Evolutionary conservation across 2,888 invertebrate genomes (phyloP), one percentile per base, ranked within the genome.

Genomic region (Geophilus truncorum): DNA sequence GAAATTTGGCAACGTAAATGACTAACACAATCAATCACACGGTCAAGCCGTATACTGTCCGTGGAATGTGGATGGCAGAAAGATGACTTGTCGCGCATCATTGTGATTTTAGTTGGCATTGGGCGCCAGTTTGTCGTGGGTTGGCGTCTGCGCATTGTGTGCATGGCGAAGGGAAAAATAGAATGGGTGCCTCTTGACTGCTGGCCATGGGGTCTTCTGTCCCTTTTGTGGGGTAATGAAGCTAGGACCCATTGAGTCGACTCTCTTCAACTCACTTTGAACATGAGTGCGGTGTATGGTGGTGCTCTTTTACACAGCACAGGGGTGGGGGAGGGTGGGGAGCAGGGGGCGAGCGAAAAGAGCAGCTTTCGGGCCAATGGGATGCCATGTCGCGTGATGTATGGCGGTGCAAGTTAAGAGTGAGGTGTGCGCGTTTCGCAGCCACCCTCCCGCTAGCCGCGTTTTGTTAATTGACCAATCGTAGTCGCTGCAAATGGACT

Each of bases 381-480:
- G 15, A n/a, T 28, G 70, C 15, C 70, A 25, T 70, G 70, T 70
- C 28, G 70, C 9, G 70, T 70, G 70, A 70, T 70, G 70, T 70
- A 70, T 70, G 70, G 70, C 70, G 15, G 70, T 70, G 70, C 28
- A 25, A 70, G 70, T 70, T 70, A 70, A 70, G 70, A 70, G 70
- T 70, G 70, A 70, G 70, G 70, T 70, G 70, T 70, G 70, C 70
- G 70, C 2, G 70, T 70, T 70, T 25, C 25, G 25, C 70, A 23
- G 70, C 28, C 70, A 28, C 36, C 78, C 78, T 45, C 78, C 78
- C 45, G 45, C 45, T 40, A 36, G 40, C 36, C 23, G 28, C 45
- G 78, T 36, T 45, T 78, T 78, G 78, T 78, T 78, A 78, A 78
- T 78, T 78, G 78, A 78, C 40, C 78, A 78, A 78, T 78, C 36